phyloP scores from a whole-genome alignment of 2,113 vertebrate species.

The Delphinus delphis region DNA sequence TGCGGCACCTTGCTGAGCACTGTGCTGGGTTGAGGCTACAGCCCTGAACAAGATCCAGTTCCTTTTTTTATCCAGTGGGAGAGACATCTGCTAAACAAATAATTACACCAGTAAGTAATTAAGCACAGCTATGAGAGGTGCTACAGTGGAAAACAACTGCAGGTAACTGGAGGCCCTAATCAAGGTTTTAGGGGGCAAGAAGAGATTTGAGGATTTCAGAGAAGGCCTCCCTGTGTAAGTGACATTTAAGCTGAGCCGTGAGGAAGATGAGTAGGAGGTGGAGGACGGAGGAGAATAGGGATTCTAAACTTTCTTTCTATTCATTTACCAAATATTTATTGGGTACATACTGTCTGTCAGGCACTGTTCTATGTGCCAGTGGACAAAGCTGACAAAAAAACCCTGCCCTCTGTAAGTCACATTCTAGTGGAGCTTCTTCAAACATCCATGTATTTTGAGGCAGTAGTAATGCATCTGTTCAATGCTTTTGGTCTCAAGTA shows the following conservation, averaged over 20 bases:
- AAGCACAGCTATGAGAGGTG: background rate
- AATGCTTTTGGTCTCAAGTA: background rate
- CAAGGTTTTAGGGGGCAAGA: background rate
- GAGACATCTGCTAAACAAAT: background rate
- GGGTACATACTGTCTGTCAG: background rate
- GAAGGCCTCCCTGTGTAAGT: background rate
- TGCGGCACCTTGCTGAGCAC: background rate
- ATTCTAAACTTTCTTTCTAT: background rate
- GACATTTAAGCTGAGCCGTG: background rate
- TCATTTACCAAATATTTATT: background rate
- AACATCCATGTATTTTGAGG: background rate
- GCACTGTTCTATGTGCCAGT: background rate
- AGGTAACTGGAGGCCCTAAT: background rate
- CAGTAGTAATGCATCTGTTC: background rate
- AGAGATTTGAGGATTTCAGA: background rate
- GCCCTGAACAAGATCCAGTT: background rate
- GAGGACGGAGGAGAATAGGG: background rate
- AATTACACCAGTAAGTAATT: background rate
- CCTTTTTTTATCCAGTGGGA: background rate
- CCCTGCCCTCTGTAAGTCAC: background rate
- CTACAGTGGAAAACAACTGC: background rate
- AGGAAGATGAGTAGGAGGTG: background rate
- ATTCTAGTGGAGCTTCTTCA: background rate
- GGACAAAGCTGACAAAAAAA: background rate
- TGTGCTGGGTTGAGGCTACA: background rate